Base-by-base conservation (phyloP, 1,140 invertebrate genomes). In the Pinna nobilis region DNA sequence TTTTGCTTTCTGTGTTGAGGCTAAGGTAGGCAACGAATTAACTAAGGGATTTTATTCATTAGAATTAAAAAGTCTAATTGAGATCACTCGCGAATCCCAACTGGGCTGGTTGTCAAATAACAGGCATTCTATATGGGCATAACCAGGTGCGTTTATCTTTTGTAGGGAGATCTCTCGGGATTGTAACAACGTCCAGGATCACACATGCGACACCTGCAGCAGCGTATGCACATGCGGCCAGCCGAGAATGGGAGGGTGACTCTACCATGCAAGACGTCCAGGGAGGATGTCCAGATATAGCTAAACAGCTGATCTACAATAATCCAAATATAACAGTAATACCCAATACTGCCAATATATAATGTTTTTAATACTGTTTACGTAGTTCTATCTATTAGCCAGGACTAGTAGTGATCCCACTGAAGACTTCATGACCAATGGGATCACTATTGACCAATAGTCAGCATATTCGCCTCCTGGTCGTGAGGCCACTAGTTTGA, bases 151-250 rank as follows among this genome's bases (percentile, higher is more conserved):
- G n/a, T n/a, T n/a, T 47, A 18, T 15, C 44, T 20, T 47, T 47
- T 47, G n/a, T 66, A 88, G 94, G 94, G 47, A 95, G 95, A 89
- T 92, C 91, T 57, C 94, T 94, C 84, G 97, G 96, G 23, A 93
- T 98, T 55, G 95, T 98, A 2, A 97, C 96, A 0, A 98, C 94
- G 0, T 96, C 96, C 37, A 91, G 95, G 66, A 93, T 98, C 0
- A 98, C 96, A 0, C 96, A 98, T 86, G 97, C 96, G 0, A 97
- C 96, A 0, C 97, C 96, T 0, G 93, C 93, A 0, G 94, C 94
- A 0, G 84, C 95, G 0, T 98, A 97, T 84, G 95, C 96, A 1
- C 93, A 95, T 84, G 91, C 91, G 3, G 88, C 95, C 0, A 90
- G 94, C 41, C 57, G 89, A 25, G 55, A 86, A 59, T 89, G 87